These are phyloP conservation scores for Neopipo cinnamomea DNA, from an alignment of 2,113 vertebrate species.

Conservation along the genomic window DNA sequence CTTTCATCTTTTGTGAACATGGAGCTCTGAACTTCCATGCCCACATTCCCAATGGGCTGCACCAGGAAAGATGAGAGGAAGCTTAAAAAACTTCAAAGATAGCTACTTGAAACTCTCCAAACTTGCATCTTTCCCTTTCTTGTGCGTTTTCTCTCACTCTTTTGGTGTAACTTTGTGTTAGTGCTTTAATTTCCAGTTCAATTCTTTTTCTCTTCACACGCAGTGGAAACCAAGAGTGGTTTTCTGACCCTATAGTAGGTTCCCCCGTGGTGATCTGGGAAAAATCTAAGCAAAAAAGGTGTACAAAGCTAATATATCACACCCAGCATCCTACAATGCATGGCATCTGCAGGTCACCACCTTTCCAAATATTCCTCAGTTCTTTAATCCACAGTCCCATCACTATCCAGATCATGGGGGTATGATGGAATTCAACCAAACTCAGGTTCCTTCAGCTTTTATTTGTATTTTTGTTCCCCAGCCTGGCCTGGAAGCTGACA, in stretches of 20 bases:
- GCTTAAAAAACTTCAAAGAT: constrained; percentile 14
- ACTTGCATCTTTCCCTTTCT: background rate
- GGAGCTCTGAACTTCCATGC: constrained; percentile 8
- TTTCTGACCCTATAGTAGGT: background rate
- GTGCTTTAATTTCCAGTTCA: background rate
- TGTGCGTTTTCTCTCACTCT: background rate
- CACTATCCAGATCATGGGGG: background rate
- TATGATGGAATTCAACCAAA: background rate
- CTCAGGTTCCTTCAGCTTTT: background rate
- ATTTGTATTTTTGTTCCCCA: background rate
- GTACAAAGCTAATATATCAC: background rate
- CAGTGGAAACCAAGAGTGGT: background rate
- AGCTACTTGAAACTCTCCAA: background rate
- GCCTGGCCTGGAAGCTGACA: background rate
- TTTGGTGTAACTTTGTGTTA: background rate
- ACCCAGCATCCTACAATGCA: rapidly evolving
- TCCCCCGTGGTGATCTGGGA: background rate
- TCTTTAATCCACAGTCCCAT: background rate
- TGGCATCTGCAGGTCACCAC: background rate
- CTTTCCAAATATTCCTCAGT: background rate
- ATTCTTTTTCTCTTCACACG: background rate
- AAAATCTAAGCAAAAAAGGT: background rate
- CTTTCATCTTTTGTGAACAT: constrained; percentile 18
- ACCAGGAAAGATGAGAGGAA: background rate
- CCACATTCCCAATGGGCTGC: background rate